Evolutionary conservation across 23 tunicate genomes (phyloP).

Genomic region (Diplosoma virens): DNA sequence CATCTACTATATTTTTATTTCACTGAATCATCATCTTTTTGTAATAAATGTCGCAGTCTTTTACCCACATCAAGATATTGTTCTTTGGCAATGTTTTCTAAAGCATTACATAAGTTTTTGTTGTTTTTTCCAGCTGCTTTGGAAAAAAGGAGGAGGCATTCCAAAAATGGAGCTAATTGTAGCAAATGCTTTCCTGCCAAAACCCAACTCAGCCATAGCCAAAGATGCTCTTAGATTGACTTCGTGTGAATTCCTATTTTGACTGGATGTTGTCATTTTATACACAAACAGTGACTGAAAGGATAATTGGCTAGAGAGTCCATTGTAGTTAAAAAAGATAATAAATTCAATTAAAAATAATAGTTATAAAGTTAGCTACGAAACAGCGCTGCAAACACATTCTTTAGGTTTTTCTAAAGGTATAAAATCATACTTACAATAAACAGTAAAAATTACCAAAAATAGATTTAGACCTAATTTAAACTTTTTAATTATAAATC

Average conservation of each 20-base stretch:
- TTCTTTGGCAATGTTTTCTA: neutral
- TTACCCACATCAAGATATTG: neutral
- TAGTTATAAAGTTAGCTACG: neutral
- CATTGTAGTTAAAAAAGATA: neutral
- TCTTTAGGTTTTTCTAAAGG: neutral
- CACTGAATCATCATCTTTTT: conserved; percentile 4
- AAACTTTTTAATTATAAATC: no score
- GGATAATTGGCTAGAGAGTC: neutral
- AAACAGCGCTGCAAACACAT: neutral
- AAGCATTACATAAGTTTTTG: neutral
- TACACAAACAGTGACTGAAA: neutral
- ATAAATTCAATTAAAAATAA: neutral
- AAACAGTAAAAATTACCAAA: no score
- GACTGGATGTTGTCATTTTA: neutral
- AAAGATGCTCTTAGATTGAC: neutral
- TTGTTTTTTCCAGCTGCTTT: neutral
- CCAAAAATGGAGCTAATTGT: conserved; percentile 3
- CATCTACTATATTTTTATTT: neutral
- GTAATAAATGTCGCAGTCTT: neutral
- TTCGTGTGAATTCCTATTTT: neutral
- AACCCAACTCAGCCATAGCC: conserved; percentile 2
- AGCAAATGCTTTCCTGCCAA: conserved; percentile 17
- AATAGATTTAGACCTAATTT: no score
- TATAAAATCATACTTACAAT: no score
- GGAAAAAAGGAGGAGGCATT: neutral